Conservation (phyloP, 2,113 vertebrate genomes). For the Centropristis striata region DNA sequence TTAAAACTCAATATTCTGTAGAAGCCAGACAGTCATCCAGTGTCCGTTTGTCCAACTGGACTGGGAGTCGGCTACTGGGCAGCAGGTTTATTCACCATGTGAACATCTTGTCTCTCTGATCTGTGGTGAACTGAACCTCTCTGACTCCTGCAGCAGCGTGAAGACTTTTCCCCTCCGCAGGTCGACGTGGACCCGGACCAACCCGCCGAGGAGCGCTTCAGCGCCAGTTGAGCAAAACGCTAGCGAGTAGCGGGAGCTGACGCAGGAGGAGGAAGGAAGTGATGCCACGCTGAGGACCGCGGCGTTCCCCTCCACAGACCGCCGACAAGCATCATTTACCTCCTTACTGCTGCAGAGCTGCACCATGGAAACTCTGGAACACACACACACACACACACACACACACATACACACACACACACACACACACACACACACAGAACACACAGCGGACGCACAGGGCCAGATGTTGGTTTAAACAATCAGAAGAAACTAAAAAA, state of each 20-base stretch:
- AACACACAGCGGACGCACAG: neutral
- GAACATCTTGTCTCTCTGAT: too few species aligned
- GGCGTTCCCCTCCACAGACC: conserved; percentile 24
- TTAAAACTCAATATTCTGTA: too few species aligned
- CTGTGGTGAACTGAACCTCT: too few species aligned
- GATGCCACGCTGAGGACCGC: conserved; percentile 12
- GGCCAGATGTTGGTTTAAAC: neutral
- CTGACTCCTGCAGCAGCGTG: neutral
- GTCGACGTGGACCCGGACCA: conserved; percentile 35
- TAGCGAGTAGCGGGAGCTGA: conserved; percentile 21
- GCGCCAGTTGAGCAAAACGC: conserved; percentile 24
- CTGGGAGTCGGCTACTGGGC: too few species aligned
- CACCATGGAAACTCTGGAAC: too few species aligned
- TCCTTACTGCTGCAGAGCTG: conserved; percentile 55
- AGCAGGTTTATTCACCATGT: too few species aligned
- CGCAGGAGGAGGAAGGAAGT: conserved; percentile 6
- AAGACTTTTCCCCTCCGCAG: conserved; percentile 11
- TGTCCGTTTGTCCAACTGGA: too few species aligned
- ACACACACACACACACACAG: conserved; percentile 18
- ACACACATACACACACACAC: conserved; percentile 8
- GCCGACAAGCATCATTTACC: too few species aligned
- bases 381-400: too few species aligned
- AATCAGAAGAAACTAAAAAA: too few species aligned
- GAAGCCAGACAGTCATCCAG: too few species aligned
- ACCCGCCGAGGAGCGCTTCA: neutral